Percentiles rank a stretch among this genome's conserved stretches.
These are phyloP conservation scores for Marasmarcha lunaedactyla DNA, from an alignment of 2,888 invertebrate species.

Conservation along the genomic window DNA sequence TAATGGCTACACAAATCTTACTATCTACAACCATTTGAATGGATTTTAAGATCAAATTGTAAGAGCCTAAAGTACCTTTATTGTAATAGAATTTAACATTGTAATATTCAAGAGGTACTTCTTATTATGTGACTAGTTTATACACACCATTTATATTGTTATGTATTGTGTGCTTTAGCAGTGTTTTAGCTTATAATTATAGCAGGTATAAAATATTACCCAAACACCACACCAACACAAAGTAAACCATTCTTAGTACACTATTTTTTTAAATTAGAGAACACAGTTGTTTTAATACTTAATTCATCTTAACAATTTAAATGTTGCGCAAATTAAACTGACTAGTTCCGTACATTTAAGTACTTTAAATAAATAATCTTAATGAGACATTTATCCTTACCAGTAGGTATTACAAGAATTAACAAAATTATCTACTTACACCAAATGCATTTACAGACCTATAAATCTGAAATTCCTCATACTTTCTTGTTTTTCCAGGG, in stretches of 20 bases:
- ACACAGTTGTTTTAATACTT: slow-evolving; percentile 62
- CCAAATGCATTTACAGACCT: slow-evolving; percentile 58
- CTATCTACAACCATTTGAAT: no score
- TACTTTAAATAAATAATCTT: slow-evolving; percentile 68
- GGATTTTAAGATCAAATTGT: no score
- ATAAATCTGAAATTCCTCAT: slow-evolving; percentile 37
- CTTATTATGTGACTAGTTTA: slow-evolving; percentile 60
- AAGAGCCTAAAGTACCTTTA: neutral
- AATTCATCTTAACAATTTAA: slow-evolving; percentile 34
- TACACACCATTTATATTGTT: slow-evolving; percentile 50
- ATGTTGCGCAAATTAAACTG: slow-evolving; percentile 70
- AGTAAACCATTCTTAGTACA: slow-evolving; percentile 53
- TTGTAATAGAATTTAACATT: slow-evolving; percentile 17
- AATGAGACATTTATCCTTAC: slow-evolving; percentile 65
- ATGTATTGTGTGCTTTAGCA: slow-evolving; percentile 39
- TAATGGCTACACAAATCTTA: no score
- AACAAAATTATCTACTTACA: slow-evolving; percentile 33
- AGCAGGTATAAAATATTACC: slow-evolving; percentile 33
- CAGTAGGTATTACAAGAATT: slow-evolving; percentile 26
- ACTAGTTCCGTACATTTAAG: slow-evolving; percentile 71
- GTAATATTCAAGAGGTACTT: slow-evolving; percentile 38
- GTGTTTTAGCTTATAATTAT: slow-evolving; percentile 24
- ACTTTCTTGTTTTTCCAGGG: slow-evolving; percentile 10
- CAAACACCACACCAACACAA: slow-evolving; percentile 68
- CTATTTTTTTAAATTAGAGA: slow-evolving; percentile 64